Base-by-base conservation (phyloP, 1,140 invertebrate genomes). In the Scaptomyza pallida region DNA sequence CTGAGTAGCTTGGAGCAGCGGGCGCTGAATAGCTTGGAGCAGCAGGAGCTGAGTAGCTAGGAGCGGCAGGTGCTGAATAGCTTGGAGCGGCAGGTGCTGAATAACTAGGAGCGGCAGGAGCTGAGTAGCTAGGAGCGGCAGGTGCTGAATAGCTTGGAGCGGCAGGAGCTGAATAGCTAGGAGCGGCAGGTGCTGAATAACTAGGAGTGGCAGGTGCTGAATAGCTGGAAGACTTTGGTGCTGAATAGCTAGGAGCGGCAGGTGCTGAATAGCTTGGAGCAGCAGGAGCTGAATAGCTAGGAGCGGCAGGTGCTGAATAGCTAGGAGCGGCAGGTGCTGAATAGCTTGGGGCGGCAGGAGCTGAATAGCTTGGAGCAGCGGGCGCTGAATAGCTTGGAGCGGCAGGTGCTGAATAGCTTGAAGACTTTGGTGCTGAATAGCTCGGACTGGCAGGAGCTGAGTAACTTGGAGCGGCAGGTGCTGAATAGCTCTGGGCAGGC, bases 401-500 rank as follows among this genome's bases (percentile, higher is more conserved):
- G 0, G 52, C 40, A 0, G 61, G 68, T 0, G 68, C 68, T n/a
- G 68, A 71, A 21, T 71, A 71, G 0, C 35, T 26, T 5, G 47
- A 15, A 23, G 67, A 50, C 0, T 47, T 48, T 2, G 71, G 59
- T 12, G 71, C 65, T 40, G 68, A 64, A 43, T 71, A 71, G 0
- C 52, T 26, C 23, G 52, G 54, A 40, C 40, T 21, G 0, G 68
- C 47, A 0, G 59, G 67, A 2, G 67, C 59, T 23, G 67, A 70
- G 9, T 70, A 70, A 0, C 37, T 52, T 37, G 60, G 43, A 9
- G 60, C 60, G 0, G 47, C 47, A 3, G 69, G 62, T 1, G 69
- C 62, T 8, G 69, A 72, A 33, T 72, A 72, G 0, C 23, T 35
- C 1, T 50, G 33, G 8, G 50, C 50, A 6, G 65, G 65, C 0